phyloP scores from a whole-genome alignment of 2,888 invertebrate genomes.

The Diarsia mendica region DNA sequence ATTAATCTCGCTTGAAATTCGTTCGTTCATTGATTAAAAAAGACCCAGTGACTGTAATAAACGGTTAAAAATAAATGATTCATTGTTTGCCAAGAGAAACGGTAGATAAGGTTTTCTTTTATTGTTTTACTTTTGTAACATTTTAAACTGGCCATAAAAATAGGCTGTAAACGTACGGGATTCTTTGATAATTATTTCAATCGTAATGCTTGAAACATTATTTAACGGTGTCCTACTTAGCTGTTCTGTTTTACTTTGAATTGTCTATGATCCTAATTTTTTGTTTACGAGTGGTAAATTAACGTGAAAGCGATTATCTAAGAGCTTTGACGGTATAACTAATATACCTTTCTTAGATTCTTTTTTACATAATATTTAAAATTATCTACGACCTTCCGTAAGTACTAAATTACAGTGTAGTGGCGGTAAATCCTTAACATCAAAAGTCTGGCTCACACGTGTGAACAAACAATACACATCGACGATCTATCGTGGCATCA shows the following conservation, averaged over 20 bases:
- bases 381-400: slow-evolving; percentile 19
- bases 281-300: background rate
- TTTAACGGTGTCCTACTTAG: background rate
- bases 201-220: background rate
- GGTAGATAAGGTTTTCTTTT: slow-evolving; percentile 13
- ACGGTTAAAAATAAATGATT: slow-evolving; percentile 25
- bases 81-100: slow-evolving; percentile 26
- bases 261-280: background rate
- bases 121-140: slow-evolving; percentile 20
- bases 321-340: background rate
- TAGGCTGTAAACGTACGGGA: background rate
- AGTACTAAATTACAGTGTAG: slow-evolving; percentile 31
- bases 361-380: background rate
- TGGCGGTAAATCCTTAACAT: slow-evolving; percentile 52
- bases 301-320: background rate
- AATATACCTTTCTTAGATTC: background rate
- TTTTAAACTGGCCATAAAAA: slow-evolving; percentile 22
- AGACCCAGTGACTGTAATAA: slow-evolving; percentile 1
- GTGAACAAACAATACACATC: slow-evolving; percentile 61
- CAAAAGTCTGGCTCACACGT: slow-evolving; percentile 53
- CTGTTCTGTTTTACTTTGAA: slow-evolving; percentile 2
- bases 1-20: slow-evolving; percentile 6
- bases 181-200: slow-evolving; percentile 17
- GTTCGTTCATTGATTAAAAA: slow-evolving; percentile 20
- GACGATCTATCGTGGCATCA: slow-evolving; percentile 41